Evolutionary conservation across 2,888 invertebrate genomes (phyloP), one percentile per base, ranked within the genome.

Genomic region (Cerceris rybyensis): DNA sequence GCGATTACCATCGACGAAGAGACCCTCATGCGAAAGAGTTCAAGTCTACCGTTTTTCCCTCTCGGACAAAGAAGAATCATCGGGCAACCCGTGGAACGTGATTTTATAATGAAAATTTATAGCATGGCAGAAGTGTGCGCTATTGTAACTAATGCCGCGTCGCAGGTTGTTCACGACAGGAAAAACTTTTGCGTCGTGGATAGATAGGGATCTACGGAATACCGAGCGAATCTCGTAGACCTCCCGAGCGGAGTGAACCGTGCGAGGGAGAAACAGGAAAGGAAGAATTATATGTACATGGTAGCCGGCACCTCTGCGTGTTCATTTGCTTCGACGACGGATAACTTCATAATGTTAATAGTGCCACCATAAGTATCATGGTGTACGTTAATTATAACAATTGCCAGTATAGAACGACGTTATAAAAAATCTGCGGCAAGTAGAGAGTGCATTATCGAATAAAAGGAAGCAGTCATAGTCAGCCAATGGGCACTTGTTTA

Each of bases 71-170:
- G 61, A 78, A 60, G 65, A 16, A 76, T 76, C 52, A 63, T 68
- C 76, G 9, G 59, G 58, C 75, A 28, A 67, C 59, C 54, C 68
- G 55, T 13, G 16, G 60, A 69, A 55, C 66, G 46, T 9, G 39
- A 49, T 8, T 74, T 74, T 68, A 70, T 78, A 80, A 80, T 80
- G 78, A 80, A 78, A 78, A 80, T 74, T 80, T 80, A 80, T 74
- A 14, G 68, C 78, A 7, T n/a, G 52, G 70, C 39, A 13, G 28
- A 41, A 9, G 42, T 39, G 39, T 9, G 28, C 46, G 46, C 67
- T 70, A 75, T 78, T 78, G 63, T 75, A 75, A 71, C 59, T 66
- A 69, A 78, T 71, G 69, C 61, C 54, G 16, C 46, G 68, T 41
- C 54, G 64, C 57, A 42, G 50, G 49, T 46, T 61, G 76, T 64